phyloP scores from a whole-genome alignment of 2,797 vertebrate species.

The Perdix hodgsoniae region DNA sequence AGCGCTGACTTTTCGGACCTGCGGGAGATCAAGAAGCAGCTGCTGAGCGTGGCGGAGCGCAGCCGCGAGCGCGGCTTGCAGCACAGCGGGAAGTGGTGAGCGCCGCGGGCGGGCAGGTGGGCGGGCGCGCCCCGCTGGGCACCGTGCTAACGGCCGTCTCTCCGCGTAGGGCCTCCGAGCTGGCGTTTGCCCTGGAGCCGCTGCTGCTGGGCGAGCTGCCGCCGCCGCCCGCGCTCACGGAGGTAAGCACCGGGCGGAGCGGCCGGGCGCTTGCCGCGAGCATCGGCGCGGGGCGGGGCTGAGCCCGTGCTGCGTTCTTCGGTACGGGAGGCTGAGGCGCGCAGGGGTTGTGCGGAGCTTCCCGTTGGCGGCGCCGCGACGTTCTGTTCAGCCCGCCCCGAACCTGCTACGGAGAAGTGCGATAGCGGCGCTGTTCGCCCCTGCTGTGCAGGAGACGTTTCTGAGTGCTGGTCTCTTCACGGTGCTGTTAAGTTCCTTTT shows the following conservation, averaged over 20 bases:
- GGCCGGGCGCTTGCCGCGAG: background rate
- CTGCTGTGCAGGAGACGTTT: accelerated
- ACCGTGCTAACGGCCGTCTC: background rate
- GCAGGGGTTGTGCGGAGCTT: accelerated
- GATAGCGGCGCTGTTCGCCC: too few species aligned
- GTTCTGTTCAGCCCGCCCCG: too few species aligned
- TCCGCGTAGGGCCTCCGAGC: conserved; percentile 90
- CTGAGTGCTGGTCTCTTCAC: accelerated
- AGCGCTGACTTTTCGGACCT: conserved; percentile 85
- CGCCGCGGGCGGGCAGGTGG: background rate
- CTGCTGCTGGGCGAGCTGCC: conserved; percentile 90
- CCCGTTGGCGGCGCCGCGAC: accelerated
- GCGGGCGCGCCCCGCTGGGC: background rate
- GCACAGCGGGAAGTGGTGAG: conserved; percentile 96
- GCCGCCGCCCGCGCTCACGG: conserved; percentile 83
- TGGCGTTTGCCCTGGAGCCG: conserved; percentile 91
- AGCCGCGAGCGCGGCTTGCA: conserved; percentile 93
- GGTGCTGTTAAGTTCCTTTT: accelerated
- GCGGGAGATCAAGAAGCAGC: conserved; percentile 92
- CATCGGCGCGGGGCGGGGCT: background rate
- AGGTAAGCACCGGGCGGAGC: conserved; percentile 79
- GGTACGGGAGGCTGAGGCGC: background rate
- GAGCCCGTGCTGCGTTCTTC: background rate
- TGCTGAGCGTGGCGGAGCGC: conserved; percentile 89
- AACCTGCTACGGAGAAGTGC: accelerated